phyloP scores from a whole-genome alignment of 2,113 vertebrate species.

The Chrysemys picta region DNA sequence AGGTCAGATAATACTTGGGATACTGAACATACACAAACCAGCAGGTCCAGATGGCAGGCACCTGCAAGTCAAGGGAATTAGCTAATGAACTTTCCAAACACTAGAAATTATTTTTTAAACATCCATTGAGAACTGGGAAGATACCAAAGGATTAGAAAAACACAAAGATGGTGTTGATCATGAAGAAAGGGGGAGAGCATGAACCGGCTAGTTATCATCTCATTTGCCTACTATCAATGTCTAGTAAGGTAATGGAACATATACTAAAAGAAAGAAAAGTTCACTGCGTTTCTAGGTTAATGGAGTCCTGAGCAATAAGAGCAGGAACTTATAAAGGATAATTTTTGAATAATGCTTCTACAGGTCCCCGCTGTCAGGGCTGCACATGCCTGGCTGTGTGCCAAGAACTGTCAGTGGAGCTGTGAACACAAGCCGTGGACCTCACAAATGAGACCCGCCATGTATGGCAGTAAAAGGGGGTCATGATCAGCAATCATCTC shows the following conservation, averaged over 20 bases:
- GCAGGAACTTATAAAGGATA: accelerated
- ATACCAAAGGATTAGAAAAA: not conserved
- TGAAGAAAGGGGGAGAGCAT: not conserved
- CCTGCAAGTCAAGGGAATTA: not conserved
- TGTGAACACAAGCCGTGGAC: not conserved
- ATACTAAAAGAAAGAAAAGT: not conserved
- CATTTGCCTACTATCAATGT: accelerated
- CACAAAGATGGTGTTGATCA: accelerated
- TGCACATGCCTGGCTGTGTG: not conserved
- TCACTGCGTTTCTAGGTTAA: not conserved
- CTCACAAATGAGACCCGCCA: not conserved
- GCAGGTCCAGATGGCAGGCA: conserved; percentile 56
- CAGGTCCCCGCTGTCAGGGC: accelerated
- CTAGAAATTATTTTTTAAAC: not conserved
- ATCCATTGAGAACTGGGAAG: not conserved
- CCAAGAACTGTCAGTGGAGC: too few species aligned
- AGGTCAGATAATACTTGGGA: conserved; percentile 48
- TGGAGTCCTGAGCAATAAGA: not conserved
- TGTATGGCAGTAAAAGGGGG: not conserved
- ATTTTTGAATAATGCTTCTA: not conserved
- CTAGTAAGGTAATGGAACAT: not conserved
- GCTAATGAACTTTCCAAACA: not conserved
- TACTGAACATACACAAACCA: not conserved
- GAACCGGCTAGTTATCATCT: not conserved
- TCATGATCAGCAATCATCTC: not conserved